Base-by-base conservation (phyloP, 2,113 vertebrate species). In the Pithys albifrons region DNA sequence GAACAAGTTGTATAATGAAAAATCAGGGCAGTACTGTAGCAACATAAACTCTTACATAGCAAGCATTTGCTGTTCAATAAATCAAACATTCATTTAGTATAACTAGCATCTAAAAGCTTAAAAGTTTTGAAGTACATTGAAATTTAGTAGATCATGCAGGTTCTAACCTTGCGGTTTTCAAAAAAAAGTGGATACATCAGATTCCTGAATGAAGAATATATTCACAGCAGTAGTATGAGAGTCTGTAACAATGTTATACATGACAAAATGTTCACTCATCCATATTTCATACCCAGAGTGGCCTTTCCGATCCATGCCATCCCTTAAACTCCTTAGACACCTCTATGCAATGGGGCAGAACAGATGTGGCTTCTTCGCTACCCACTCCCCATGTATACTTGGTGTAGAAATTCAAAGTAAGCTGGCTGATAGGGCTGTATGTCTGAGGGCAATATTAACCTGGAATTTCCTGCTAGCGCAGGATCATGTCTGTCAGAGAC, bases 1-100 rank as follows among this genome's bases (percentile, higher is more conserved):
- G 28, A 89, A 69, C 43, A 85, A 97, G 54, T 59, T 24, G 33
- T 93, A 72, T 48, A 70, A 67, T 65, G 79, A 95, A 95, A 80
- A 48, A 59, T 64, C 58, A 58, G 20, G 33, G 59, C 58, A 95
- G 43, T 80, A 45, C 20, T 57, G 5, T n/a, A 29, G 25, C 80
- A 54, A 13, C 22, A 49, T 79, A 75, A 96, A 83, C 57, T 76
- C 71, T 27, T 46, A 55, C 33, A 69, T 23, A 80, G 51, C 31
- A 90, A 65, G 27, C 4, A 57, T 78, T 84, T 93, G 3, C 14
- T 83, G 13, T 81, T 84, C 37, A 33, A 16, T 25, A 66, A 79
- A 77, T 91, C 45, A 91, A 81, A 70, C 29, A 43, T 58, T 79
- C 10, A 67, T n/a, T 78, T 88, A 25, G 22, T 94, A 90, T 73